Percentiles rank a stretch among this genome's conserved stretches.
Evolutionary conservation across 1,140 invertebrate genomes (phyloP).

Genomic region (Araneus ventricosus): DNA sequence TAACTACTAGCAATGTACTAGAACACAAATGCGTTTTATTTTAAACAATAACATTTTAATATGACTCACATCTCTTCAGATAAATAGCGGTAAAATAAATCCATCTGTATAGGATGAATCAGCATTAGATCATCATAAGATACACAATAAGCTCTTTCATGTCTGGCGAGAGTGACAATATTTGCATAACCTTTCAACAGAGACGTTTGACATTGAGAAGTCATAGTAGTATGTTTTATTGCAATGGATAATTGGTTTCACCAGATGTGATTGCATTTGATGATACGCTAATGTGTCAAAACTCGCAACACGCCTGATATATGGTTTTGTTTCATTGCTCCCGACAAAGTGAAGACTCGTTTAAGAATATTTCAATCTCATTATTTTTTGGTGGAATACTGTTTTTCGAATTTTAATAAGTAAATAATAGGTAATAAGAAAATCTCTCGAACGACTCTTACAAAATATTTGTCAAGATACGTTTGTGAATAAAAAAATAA

Average conservation of each 20-base stretch:
- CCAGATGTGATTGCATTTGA: neutral
- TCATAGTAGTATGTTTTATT: neutral
- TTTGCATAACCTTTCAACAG: neutral
- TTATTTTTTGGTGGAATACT: too few relatives aligned
- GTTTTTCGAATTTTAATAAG: too few relatives aligned
- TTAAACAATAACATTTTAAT: neutral
- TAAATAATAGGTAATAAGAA: too few relatives aligned
- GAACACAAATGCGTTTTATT: neutral
- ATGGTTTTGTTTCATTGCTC: neutral
- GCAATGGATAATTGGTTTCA: constrained; percentile 6
- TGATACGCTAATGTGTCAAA: constrained; percentile 1
- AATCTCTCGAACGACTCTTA: too few relatives aligned
- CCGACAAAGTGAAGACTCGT: neutral
- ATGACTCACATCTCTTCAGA: neutral
- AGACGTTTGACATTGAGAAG: constrained; percentile 11
- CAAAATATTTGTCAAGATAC: too few relatives aligned
- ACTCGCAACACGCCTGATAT: neutral
- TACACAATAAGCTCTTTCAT: constrained; percentile 2
- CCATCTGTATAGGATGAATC: neutral
- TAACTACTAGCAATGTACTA: neutral
- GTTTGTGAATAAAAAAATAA: too few relatives aligned
- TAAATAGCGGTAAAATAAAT: neutral
- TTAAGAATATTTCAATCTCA: too few relatives aligned
- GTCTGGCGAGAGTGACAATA: neutral
- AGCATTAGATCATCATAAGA: neutral